Percentiles rank a stretch among this genome's conserved stretches.
Conservation (phyloP, 1,140 invertebrate genomes). For the Zaprionus vittiger region DNA sequence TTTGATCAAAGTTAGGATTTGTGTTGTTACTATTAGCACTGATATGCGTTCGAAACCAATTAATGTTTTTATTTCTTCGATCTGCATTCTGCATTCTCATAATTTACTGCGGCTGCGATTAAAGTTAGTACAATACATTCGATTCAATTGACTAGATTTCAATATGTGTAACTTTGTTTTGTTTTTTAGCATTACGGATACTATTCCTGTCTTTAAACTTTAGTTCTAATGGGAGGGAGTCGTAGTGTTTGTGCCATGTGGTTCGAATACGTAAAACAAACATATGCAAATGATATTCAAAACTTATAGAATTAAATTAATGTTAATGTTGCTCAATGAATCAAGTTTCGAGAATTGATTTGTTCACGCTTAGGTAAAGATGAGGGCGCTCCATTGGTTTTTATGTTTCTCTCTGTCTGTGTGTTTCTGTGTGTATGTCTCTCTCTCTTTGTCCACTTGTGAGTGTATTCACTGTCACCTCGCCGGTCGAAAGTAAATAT, state of each 20-base stretch:
- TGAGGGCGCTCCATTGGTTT: slow-evolving; percentile 51
- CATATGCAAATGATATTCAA: slow-evolving; percentile 42
- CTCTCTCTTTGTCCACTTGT: slow-evolving; percentile 31
- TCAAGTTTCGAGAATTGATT: slow-evolving; percentile 48
- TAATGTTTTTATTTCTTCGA: slow-evolving; percentile 38
- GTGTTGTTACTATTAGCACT: slow-evolving; percentile 40
- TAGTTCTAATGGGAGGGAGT: slow-evolving; percentile 68
- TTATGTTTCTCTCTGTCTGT: slow-evolving; percentile 8
- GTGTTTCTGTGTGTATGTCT: slow-evolving; percentile 38
- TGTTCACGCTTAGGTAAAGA: slow-evolving; percentile 54
- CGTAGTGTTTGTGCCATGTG: slow-evolving; percentile 46
- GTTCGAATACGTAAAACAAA: slow-evolving; percentile 26
- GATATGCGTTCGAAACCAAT: slow-evolving; percentile 74
- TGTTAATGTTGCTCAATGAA: slow-evolving; percentile 56
- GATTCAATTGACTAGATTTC: slow-evolving; percentile 83
- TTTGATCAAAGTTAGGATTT: slow-evolving; percentile 70
- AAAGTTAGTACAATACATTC: slow-evolving; percentile 78
- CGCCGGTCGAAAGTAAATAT: slow-evolving; percentile 43
- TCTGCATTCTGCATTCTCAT: slow-evolving; percentile 38
- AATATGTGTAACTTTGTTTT: slow-evolving; percentile 74
- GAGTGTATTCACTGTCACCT: slow-evolving; percentile 59
- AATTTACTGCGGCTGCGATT: slow-evolving; percentile 37
- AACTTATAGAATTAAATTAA: slow-evolving; percentile 64
- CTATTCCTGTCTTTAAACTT: slow-evolving; percentile 38
- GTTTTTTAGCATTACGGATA: slow-evolving; percentile 57